Evolutionary conservation across 2,888 invertebrate genomes (phyloP), one percentile per base, ranked within the genome.

Genomic region (Nymphalis c-album): DNA sequence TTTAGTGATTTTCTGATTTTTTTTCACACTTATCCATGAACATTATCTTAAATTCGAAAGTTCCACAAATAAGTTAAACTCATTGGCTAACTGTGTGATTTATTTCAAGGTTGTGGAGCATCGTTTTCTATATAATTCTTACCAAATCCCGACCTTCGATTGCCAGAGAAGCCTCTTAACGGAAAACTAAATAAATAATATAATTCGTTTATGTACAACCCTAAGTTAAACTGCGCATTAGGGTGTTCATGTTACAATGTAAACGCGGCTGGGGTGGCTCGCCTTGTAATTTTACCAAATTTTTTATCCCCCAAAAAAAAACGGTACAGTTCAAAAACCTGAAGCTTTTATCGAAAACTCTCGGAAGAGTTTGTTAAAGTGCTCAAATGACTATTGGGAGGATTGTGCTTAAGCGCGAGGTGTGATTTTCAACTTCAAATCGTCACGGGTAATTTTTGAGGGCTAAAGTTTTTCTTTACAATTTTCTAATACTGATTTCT

Each of bases 181-280:
- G 47, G 10, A 53, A 40, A 58, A 20, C 31, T 7, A 40, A 60
- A 50, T 45, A 18, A 16, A 40, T 58, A 57, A 51, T 7, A 66
- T 57, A 60, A 50, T 62, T 20, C 45, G 58, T 46, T 55, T 57
- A 58, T 66, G 69, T 78, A 2, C 85, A 90, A 72, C 91, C 91
- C 88, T 91, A 81, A 75, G 73, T 82, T 86, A 87, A 90, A 86
- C 83, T 82, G 79, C 85, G 83, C 88, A 90, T 91, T 91, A 91
- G 91, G 90, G 91, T 90, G 89, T 87, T 87, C 90, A 79, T 84
- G 85, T 89, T 90, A 91, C 91, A 90, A 88, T 89, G 90, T 91
- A 89, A 91, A 90, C 91, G 84, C 72, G 76, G 75, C 77, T 81
- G 82, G 91, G 91, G 90, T 86, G 85, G 83, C 82, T 77, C 80